Conservation (phyloP, 2,888 invertebrate genomes). For the Drosophila stalkeri region DNA sequence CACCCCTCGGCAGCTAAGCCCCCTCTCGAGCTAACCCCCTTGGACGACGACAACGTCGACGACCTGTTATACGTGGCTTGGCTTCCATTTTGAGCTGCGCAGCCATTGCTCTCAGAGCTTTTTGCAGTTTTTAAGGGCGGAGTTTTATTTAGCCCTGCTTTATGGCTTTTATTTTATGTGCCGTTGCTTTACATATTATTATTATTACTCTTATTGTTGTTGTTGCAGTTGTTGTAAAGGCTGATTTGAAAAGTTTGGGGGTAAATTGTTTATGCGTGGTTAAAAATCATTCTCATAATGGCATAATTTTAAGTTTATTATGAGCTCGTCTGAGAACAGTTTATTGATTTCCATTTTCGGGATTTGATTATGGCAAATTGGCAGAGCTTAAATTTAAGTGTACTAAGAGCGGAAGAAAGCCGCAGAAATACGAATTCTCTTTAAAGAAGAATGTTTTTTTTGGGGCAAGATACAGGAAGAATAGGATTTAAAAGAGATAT, state of each 20-base stretch:
- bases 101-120: conserved; percentile 74
- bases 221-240: conserved; percentile 56
- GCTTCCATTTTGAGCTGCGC: conserved; percentile 72
- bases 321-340: conserved; percentile 37
- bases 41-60: conserved; percentile 1
- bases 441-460: not conserved
- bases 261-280: conserved; percentile 47
- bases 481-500: too few relatives aligned
- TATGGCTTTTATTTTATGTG: conserved; percentile 35
- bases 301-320: conserved; percentile 49
- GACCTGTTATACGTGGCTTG: conserved; percentile 37
- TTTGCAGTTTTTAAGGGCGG: conserved; percentile 68
- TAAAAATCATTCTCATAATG: conserved; percentile 28
- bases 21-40: not conserved
- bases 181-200: conserved; percentile 28
- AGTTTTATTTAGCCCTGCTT: conserved; percentile 65
- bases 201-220: conserved; percentile 24
- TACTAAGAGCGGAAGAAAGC: not conserved
- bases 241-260: conserved; percentile 67
- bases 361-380: conserved; percentile 14
- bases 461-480: too few relatives aligned
- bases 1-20: conserved; percentile 3
- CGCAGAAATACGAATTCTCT: not conserved
- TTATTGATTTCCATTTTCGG: conserved; percentile 45
- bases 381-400: conserved; percentile 3